Conservation (phyloP, 2,888 invertebrate species). For the Cheilosia urbana region DNA sequence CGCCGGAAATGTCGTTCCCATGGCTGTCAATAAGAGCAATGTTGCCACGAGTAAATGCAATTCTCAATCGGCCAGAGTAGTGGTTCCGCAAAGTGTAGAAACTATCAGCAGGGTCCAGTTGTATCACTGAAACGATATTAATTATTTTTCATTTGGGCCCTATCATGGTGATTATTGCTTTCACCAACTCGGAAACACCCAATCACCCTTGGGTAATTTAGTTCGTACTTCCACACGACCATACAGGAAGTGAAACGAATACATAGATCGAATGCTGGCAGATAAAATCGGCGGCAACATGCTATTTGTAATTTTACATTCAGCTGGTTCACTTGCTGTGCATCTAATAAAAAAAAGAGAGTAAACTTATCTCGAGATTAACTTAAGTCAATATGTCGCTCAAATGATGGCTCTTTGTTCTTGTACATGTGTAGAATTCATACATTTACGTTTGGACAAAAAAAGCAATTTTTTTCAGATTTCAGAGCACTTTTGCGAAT, state of each 20-base stretch:
- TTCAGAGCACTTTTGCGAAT: no score
- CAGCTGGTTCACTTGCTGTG: slow-evolving; percentile 82
- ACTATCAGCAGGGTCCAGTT: slow-evolving; percentile 87
- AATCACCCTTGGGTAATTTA: slow-evolving; percentile 90
- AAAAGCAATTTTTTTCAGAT: no score
- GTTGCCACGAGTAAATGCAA: slow-evolving; percentile 90
- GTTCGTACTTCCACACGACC: slow-evolving; percentile 89
- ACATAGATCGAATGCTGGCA: slow-evolving; percentile 86
- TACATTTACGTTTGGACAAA: no score
- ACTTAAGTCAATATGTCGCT: no score
- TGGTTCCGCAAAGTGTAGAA: slow-evolving; percentile 86
- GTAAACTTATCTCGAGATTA: not conserved
- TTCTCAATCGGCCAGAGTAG: slow-evolving; percentile 88
- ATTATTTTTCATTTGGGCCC: no score
- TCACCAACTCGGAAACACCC: slow-evolving; percentile 89
- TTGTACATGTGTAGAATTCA: no score
- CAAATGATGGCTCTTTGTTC: no score
- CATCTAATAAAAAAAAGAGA: slow-evolving; percentile 82
- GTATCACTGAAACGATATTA: slow-evolving; percentile 85
- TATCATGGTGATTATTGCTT: not conserved
- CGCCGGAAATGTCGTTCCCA: slow-evolving; percentile 79
- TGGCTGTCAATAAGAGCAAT: slow-evolving; percentile 77
- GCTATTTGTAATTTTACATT: not conserved
- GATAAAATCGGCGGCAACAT: slow-evolving; percentile 89
- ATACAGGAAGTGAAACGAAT: slow-evolving; percentile 88